Conservation (phyloP, 2,888 invertebrate species). For the Oscheius onirici region DNA sequence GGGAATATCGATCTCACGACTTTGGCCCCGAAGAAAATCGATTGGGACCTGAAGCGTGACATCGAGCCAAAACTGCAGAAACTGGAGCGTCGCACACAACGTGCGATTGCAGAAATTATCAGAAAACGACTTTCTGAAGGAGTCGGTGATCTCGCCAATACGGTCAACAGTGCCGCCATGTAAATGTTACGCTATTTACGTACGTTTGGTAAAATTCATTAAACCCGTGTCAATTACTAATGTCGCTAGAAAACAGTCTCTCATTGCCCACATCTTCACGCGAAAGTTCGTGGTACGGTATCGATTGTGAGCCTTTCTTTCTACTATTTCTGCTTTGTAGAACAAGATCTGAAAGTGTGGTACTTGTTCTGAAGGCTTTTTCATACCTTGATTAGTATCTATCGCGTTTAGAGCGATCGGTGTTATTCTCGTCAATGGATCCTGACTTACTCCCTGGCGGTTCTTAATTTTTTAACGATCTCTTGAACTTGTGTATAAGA, state of each 20-base stretch:
- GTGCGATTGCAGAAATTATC: slow-evolving; percentile 93
- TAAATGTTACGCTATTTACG: slow-evolving; percentile 8
- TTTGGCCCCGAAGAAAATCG: slow-evolving; percentile 54
- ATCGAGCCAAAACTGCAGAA: slow-evolving; percentile 77
- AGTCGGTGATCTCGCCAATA: slow-evolving; percentile 50
- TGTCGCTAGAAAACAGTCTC: slow-evolving; percentile 5
- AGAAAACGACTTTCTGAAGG: slow-evolving; percentile 54
- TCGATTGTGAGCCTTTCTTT: not conserved
- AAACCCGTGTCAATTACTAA: slow-evolving; percentile 22
- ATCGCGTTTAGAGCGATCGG: slow-evolving; percentile 18
- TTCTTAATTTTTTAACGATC: not conserved
- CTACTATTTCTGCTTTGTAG: not conserved
- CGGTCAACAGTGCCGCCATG: slow-evolving; percentile 37
- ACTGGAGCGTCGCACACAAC: slow-evolving; percentile 89
- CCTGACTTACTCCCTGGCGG: not conserved
- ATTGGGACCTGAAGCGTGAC: slow-evolving; percentile 57
- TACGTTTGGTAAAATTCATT: not conserved
- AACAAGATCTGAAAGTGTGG: not conserved
- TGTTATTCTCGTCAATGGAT: slow-evolving; percentile 27
- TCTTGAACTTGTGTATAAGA: too few species aligned
- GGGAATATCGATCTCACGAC: slow-evolving; percentile 51
- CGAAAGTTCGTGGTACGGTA: slow-evolving; percentile 29
- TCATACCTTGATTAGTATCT: slow-evolving; percentile 1
- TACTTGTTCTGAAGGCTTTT: not conserved
- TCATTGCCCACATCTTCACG: slow-evolving; percentile 24